Evolutionary conservation across 2,797 vertebrate species (phyloP), one percentile per base, ranked within the genome.

Genomic region (Trachops cirrhosus): DNA sequence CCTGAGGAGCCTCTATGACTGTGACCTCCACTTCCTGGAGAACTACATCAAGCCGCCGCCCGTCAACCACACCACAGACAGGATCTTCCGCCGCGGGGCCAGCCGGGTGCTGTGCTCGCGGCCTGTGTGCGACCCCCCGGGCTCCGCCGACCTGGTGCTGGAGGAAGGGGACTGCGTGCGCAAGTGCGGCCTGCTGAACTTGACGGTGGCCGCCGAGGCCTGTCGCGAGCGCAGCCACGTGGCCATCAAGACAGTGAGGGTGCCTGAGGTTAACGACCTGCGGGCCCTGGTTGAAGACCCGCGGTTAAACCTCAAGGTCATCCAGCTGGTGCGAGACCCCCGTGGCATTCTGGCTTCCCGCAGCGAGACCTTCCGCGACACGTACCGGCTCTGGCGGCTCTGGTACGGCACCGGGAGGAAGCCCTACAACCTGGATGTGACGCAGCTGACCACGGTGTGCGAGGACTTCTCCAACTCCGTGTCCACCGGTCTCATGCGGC

Each of bases 41-140:
- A 99, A 99, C 97, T 99, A 99, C 93, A 99, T 99, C 98, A 99
- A 99, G 87, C 99, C 99, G 0, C 98, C 99, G 4, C 99, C 99
- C 0, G 64, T 99, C 34, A 99, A 99, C 97, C 99, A 99, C 98
- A 99, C 99, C 89, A 99, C 99, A 0, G 99, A 99, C 97, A 98
- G 99, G 94, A 98, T 99, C 86, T 99, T 99, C 97, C 99, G 99
- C 24, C 98, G 99, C 1, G 99, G 99, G 16, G 99, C 99, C 97
- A 99, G 99, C 98, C 98, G 99, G 88, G 99, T 99, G 0, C 98
- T 99, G 73, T 99, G 99, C 97, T 99, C 99, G 0, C 99, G 99
- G 0, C 99, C 99, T 0, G 99, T 99, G 4, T 99, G 99, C 0
- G 99, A 99, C 75, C 98, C 99, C 22, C 98, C 99, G 8, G 98